Evolutionary conservation across 2,888 invertebrate genomes (phyloP).

Genomic region (Flabesymbios commensalis): DNA sequence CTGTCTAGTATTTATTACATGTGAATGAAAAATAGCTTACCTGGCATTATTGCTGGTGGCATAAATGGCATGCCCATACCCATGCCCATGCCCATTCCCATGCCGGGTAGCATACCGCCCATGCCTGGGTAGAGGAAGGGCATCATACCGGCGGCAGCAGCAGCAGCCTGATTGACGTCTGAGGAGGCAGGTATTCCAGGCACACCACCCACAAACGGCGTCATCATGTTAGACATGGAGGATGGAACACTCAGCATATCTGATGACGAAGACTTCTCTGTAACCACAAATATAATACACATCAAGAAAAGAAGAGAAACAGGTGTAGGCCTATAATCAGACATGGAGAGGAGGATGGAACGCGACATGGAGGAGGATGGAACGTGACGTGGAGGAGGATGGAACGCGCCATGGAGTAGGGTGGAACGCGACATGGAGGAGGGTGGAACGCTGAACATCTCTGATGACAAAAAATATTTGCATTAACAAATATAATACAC

Average conservation of each 20-base stretch:
- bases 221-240: conserved; percentile 42
- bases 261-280: neutral
- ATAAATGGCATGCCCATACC: conserved; percentile 63
- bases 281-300: neutral
- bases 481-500: too few relatives aligned
- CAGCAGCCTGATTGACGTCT: too few relatives aligned
- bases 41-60: conserved; percentile 64
- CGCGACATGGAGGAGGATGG: too few relatives aligned
- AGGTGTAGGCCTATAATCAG: neutral
- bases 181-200: too few relatives aligned
- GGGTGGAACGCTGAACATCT: too few relatives aligned
- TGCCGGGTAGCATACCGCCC: conserved; percentile 58
- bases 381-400: too few relatives aligned
- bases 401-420: too few relatives aligned
- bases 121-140: conserved; percentile 62
- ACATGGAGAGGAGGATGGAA: too few relatives aligned
- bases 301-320: neutral
- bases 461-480: too few relatives aligned
- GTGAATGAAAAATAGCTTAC: conserved; percentile 43
- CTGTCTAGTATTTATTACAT: too few relatives aligned
- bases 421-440: too few relatives aligned
- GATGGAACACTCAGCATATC: conserved; percentile 16
- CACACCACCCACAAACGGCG: conserved; percentile 49
- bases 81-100: too few relatives aligned
- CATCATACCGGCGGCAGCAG: conserved; percentile 54